phyloP scores from a whole-genome alignment of 1,140 invertebrate genomes.

The Sinonovacula constricta region DNA sequence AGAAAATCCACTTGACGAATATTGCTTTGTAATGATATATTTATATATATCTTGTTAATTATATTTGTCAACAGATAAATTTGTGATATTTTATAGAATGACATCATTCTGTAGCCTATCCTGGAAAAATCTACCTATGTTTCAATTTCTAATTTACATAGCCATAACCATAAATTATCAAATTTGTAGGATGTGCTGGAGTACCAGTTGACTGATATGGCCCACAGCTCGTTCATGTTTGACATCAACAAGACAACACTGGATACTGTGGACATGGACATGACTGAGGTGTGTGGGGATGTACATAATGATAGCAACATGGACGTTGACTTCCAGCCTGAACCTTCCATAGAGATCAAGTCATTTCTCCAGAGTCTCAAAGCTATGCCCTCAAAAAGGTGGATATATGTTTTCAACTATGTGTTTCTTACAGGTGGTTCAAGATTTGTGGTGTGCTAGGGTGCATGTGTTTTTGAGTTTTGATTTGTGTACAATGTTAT shows the following conservation, averaged over 20 bases:
- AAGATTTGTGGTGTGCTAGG: no score
- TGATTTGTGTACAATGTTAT: no score
- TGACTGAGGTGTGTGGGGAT: conserved; percentile 9
- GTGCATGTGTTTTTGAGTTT: no score
- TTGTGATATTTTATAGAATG: neutral
- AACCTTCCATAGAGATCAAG: conserved; percentile 30
- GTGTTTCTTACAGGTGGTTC: no score
- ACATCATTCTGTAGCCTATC: neutral
- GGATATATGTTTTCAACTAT: no score
- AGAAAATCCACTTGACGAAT: no score
- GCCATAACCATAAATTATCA: neutral
- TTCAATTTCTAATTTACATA: neutral
- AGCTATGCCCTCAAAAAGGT: conserved; percentile 16
- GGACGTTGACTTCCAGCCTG: conserved; percentile 23
- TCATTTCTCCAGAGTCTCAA: conserved; percentile 27
- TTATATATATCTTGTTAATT: neutral
- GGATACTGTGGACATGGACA: conserved; percentile 35
- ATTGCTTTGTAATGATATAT: no score
- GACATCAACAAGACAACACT: conserved; percentile 28
- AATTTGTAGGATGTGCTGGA: conserved; percentile 22
- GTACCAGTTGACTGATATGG: conserved; percentile 22
- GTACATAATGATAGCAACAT: neutral
- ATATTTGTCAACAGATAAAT: neutral
- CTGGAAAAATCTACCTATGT: neutral
- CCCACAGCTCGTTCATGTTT: conserved; percentile 30